Percentiles rank a stretch among this genome's conserved stretches.
Conservation (phyloP, 2,113 vertebrate species). For the Eclectus roratus region DNA sequence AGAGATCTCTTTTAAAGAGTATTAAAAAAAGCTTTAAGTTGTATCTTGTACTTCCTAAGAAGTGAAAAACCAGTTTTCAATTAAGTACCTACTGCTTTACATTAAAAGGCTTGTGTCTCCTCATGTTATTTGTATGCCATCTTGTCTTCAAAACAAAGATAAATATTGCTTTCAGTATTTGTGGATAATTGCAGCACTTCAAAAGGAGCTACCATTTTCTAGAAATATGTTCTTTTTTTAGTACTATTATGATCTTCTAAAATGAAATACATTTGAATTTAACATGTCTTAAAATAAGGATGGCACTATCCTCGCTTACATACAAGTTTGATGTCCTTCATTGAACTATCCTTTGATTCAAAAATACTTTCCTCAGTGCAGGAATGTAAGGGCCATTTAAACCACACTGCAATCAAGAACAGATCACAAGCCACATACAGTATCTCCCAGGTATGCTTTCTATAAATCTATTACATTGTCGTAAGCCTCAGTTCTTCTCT, state of each 20-base stretch:
- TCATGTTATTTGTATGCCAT: neutral
- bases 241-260: neutral
- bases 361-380: neutral
- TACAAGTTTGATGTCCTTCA: neutral
- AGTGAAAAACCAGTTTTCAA: neutral
- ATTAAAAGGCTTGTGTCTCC: neutral
- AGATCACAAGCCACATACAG: neutral
- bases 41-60: neutral
- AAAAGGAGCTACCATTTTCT: neutral
- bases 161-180: conserved; percentile 3
- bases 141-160: conserved; percentile 13
- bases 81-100: conserved; percentile 15
- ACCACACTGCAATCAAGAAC: neutral
- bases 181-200: neutral
- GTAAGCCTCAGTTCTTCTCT: neutral
- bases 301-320: neutral
- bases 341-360: neutral
- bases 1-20: conserved; percentile 1
- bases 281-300: neutral
- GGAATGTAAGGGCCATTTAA: neutral
- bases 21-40: conserved; percentile 21
- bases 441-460: neutral
- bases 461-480: neutral
- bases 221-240: neutral
- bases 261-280: neutral